A percentile compares a stretch with the other conserved stretches of the same genome.
Evolutionary conservation across 2,113 vertebrate genomes (phyloP).

Genomic region (Elaphurus davidianus): DNA sequence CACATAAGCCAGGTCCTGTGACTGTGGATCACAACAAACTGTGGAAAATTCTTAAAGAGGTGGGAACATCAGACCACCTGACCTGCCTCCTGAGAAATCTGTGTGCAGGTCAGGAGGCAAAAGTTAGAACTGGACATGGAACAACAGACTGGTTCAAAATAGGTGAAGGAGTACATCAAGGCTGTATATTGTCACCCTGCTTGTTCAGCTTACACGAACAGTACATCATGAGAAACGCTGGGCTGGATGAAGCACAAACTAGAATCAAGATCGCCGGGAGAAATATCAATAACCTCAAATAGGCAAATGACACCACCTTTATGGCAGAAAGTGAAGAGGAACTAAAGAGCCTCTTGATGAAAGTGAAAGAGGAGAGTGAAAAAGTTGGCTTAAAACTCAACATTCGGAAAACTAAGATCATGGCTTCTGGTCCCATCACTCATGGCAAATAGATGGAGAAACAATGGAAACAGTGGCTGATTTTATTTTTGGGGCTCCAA

Average conservation of each 20-base stretch:
- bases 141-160: neutral
- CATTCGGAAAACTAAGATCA: neutral
- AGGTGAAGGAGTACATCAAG: rapidly evolving
- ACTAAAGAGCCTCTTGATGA: neutral
- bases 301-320: neutral
- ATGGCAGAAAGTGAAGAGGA: neutral
- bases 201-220: rapidly evolving
- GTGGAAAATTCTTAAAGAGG: neutral
- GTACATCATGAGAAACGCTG: neutral
- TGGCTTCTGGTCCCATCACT: neutral
- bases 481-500: neutral
- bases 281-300: neutral
- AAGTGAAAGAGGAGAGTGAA: neutral
- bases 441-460: neutral
- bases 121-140: neutral
- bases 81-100: neutral
- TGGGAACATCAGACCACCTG: neutral
- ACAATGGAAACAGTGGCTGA: neutral
- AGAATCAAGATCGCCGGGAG: neutral
- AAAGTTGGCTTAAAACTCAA: neutral
- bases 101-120: neutral
- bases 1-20: neutral
- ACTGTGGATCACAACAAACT: neutral
- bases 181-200: neutral
- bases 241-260: neutral